A percentile compares a stretch with the other conserved stretches of the same genome.
phyloP scores from a whole-genome alignment of 30 jellyfish, hydroid and myxozoan genomes.

The Aurelia coerulea region DNA sequence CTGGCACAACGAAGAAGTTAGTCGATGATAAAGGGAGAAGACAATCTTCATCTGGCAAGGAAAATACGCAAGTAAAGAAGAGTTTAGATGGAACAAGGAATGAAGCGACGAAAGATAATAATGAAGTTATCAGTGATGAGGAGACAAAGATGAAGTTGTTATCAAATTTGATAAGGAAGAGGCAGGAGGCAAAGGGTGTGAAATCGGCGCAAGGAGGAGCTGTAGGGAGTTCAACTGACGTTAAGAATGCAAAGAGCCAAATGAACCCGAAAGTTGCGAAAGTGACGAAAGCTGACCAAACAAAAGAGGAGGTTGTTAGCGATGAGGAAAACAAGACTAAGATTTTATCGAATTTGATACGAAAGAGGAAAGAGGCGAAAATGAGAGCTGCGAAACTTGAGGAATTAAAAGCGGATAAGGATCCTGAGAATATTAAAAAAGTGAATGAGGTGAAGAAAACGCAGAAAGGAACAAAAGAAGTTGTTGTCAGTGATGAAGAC shows the following conservation, averaged over 20 bases:
- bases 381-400: too few species aligned
- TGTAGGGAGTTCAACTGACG: too few species aligned
- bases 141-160: constrained; percentile 30
- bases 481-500: constrained; percentile 51
- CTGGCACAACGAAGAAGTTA: too few species aligned
- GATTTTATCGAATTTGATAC: constrained; percentile 22
- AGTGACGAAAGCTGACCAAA: too few species aligned
- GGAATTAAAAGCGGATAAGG: too few species aligned
- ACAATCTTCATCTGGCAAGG: too few species aligned
- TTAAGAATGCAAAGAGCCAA: too few species aligned
- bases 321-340: constrained; percentile 50
- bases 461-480: constrained; percentile 12
- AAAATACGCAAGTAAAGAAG: not conserved
- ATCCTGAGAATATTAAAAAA: not conserved
- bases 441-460: not conserved
- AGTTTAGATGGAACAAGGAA: not conserved
- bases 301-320: constrained; percentile 10
- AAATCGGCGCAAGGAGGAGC: too few species aligned
- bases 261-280: too few species aligned
- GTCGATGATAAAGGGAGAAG: too few species aligned
- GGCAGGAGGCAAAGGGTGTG: constrained; percentile 9
- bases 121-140: constrained; percentile 27
- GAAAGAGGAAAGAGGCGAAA: constrained; percentile 47
- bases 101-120: not conserved
- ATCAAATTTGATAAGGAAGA: constrained; percentile 43